Evolutionary conservation across 1,140 invertebrate genomes (phyloP), one percentile per base, ranked within the genome.

Genomic region (Aphidius ervi): DNA sequence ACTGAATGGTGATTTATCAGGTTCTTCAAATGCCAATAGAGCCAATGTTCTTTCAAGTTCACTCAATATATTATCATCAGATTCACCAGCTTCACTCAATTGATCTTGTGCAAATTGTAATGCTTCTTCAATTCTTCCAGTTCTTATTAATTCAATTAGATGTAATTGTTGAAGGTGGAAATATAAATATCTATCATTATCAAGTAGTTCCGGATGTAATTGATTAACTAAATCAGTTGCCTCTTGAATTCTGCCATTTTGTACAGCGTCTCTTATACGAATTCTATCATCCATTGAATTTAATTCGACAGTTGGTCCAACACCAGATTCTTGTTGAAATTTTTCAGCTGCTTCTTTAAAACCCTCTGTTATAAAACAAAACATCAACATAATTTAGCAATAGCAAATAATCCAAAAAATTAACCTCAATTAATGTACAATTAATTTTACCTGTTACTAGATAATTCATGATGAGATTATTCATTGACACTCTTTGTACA

Each of bases 341-440:
- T 96, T 98, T 71, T 98, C 91, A 0, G 96, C 96, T 37, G 96
- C 96, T 79, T 98, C 96, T 79, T 99, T 98, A 70, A 97, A 98
- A 7, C 95, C 95, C 75, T 98, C 95, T 96, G 74, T 5, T 48
- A 56, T 31, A 31, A 16, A 16, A 63, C 3, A 9, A 62, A 39
- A 48, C n/a, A 57, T 42, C n/a, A 6, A 56, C 9, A 53, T 16
- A 16, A 16, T 16, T 16, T 16, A 16, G 16, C 16, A 16, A 16
- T 16, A 16, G 16, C 16, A 16, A 16, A 16, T 16, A 16, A 1
- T 16, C 16, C 16, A 39, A 56, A 39, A 10, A 46, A 37, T 37
- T 46, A 48, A 50, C 2, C 23, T 7, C 16, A 5, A 50, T 49
- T 62, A 47, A 37, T 10, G 9, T 7, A 63, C 41, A 63, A 61